phyloP scores from a whole-genome alignment of 1,140 invertebrate species.

The Zaprionus kolodkinae region DNA sequence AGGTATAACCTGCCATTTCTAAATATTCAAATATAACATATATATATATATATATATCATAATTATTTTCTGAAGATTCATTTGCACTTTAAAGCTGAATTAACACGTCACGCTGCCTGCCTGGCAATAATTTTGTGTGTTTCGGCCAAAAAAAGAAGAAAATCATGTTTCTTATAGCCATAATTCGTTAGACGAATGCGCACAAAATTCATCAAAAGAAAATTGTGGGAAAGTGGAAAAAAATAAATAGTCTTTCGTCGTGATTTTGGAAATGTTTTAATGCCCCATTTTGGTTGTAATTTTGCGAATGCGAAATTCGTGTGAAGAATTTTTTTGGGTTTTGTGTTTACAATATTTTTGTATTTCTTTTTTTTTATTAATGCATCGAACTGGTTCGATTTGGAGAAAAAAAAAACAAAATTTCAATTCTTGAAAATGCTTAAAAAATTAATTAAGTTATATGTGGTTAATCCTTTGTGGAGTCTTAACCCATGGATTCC shows the following conservation, averaged over 20 bases:
- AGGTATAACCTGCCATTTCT: too few species aligned
- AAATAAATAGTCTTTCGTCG: conserved; percentile 42
- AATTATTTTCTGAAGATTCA: background rate
- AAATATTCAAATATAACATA: too few species aligned
- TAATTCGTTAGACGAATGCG: background rate
- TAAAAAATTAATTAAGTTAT: too few species aligned
- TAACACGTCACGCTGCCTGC: background rate
- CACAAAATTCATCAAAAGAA: conserved; percentile 26
- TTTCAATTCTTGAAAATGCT: too few species aligned
- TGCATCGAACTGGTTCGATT: too few species aligned
- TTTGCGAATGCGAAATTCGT: conserved; percentile 2
- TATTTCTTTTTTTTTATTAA: background rate
- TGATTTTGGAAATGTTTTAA: conserved; percentile 50
- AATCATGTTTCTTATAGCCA: background rate
- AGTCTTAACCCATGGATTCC: background rate
- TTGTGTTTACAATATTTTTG: conserved; percentile 52
- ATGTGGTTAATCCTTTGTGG: background rate
- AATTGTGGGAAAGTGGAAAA: conserved; percentile 10
- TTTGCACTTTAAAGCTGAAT: background rate
- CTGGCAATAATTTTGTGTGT: conserved; percentile 17
- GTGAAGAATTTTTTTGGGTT: background rate
- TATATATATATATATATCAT: too few species aligned
- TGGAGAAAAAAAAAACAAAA: too few species aligned
- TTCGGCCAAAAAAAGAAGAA: background rate
- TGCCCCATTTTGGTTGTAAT: conserved; percentile 23